These are phyloP conservation scores for Pentalonia nigronervosa DNA, from an alignment of 1,140 invertebrate species.

Conservation along the genomic window DNA sequence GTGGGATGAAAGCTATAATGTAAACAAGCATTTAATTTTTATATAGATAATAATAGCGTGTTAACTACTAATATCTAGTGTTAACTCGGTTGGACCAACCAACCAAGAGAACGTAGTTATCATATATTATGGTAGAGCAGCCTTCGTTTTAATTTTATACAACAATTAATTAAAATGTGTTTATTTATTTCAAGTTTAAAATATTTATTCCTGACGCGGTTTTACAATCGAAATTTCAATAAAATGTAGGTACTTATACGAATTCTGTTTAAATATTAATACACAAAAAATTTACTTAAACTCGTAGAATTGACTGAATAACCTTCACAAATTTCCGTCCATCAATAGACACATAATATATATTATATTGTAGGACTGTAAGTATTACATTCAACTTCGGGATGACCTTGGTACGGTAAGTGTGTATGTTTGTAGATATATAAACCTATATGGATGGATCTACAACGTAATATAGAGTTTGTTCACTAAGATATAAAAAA, in stretches of 20 bases:
- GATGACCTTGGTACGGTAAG: neutral
- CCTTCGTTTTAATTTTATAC: slow-evolving; percentile 19
- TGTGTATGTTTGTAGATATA: neutral
- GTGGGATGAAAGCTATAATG: neutral
- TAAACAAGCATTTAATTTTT: neutral
- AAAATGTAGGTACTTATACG: neutral
- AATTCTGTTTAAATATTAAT: slow-evolving; percentile 20
- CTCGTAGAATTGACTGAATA: neutral
- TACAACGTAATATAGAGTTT: neutral
- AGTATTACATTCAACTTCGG: slow-evolving; percentile 12
- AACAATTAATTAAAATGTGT: slow-evolving; percentile 2
- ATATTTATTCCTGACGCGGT: neutral
- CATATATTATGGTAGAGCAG: neutral
- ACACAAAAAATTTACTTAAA: neutral
- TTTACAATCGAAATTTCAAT: neutral
- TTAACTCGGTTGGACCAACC: neutral
- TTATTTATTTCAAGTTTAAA: neutral
- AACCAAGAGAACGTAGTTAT: neutral
- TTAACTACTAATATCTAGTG: no score
- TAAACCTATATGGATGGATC: neutral
- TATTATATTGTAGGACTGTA: neutral
- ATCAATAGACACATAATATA: neutral
- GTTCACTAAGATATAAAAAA: neutral
- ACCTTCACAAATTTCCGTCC: neutral
- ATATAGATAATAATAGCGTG: neutral